Evolutionary conservation across 2,797 vertebrate species (phyloP).

Genomic region (Enteromius thamalakanensis): DNA sequence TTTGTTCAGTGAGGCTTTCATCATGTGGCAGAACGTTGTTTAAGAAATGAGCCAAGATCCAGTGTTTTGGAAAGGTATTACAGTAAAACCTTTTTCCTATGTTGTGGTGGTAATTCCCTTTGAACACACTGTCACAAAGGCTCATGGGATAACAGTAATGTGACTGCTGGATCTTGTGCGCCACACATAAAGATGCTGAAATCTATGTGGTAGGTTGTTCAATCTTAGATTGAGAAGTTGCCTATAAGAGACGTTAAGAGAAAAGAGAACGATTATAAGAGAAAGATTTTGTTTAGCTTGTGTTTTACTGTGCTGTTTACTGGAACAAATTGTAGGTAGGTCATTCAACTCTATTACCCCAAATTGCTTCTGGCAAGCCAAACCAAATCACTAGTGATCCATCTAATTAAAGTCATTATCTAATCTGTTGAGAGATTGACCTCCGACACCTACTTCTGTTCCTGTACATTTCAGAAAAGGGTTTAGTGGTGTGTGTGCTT

Average conservation of each 20-base stretch:
- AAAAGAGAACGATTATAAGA: background rate
- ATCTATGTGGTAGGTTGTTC: background rate
- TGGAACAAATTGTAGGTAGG: constrained; percentile 14
- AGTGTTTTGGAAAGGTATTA: constrained; percentile 45
- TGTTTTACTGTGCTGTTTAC: constrained; percentile 12
- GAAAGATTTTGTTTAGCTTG: background rate
- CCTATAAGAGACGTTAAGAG: background rate
- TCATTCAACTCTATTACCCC: constrained; percentile 29
- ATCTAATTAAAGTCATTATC: constrained; percentile 32
- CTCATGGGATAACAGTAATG: constrained; percentile 13
- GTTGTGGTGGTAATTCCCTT: constrained; percentile 41
- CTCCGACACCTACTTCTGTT: constrained; percentile 13
- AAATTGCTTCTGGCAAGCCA: constrained; percentile 25
- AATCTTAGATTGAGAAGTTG: background rate
- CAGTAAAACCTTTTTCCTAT: constrained; percentile 44
- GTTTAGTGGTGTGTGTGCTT: background rate
- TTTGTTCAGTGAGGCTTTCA: constrained; percentile 33
- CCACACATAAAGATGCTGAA: background rate
- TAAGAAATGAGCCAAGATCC: constrained; percentile 24
- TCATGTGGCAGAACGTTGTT: constrained; percentile 30
- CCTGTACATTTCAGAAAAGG: background rate
- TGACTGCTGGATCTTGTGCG: background rate
- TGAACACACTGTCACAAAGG: constrained; percentile 34
- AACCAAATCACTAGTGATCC: constrained; percentile 20
- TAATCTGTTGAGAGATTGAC: constrained; percentile 40